Conservation (phyloP, 1,140 invertebrate species). For the Trachelipus rathkii region DNA sequence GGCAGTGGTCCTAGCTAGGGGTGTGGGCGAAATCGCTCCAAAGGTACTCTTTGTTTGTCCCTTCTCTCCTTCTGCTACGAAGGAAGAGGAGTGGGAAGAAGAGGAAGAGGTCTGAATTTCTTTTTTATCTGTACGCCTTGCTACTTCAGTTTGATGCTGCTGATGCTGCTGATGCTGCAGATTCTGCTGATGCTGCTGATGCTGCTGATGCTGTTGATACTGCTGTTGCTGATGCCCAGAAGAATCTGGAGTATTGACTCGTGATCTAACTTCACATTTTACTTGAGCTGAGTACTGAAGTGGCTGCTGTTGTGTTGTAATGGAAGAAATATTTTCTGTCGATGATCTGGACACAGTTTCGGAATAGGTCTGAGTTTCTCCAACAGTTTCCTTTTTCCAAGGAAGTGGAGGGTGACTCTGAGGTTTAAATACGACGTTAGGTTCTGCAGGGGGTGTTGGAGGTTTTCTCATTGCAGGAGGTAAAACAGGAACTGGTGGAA, state of each 20-base stretch:
- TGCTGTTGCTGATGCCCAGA: conserved; percentile 18
- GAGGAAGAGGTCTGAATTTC: conserved; percentile 23
- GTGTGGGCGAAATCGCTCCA: conserved; percentile 22
- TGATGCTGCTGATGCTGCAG: conserved; percentile 20
- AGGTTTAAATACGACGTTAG: not conserved
- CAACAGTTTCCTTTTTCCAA: conserved; percentile 34
- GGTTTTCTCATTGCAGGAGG: conserved; percentile 39
- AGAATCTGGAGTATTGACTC: conserved; percentile 40
- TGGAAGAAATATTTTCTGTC: conserved; percentile 40
- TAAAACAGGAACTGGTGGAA: conserved; percentile 38
- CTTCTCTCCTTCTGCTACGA: not conserved
- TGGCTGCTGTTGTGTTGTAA: conserved; percentile 40
- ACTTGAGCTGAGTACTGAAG: conserved; percentile 44
- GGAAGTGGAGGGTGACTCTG: conserved; percentile 17
- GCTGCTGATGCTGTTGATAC: conserved; percentile 12
- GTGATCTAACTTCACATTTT: conserved; percentile 41
- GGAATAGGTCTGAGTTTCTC: conserved; percentile 38
- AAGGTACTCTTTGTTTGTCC: conserved; percentile 12
- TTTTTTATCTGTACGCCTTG: conserved; percentile 12
- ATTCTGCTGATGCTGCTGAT: conserved; percentile 20
- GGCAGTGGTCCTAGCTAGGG: conserved; percentile 26
- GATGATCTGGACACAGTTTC: conserved; percentile 40
- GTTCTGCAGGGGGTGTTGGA: conserved; percentile 23
- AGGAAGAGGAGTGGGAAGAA: conserved; percentile 28
- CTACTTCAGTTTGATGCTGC: conserved; percentile 11